Percentiles rank a stretch among this genome's conserved stretches.
These are phyloP conservation scores for Lomographa bimaculata DNA, from an alignment of 2,888 invertebrate genomes.

Conservation along the genomic window DNA sequence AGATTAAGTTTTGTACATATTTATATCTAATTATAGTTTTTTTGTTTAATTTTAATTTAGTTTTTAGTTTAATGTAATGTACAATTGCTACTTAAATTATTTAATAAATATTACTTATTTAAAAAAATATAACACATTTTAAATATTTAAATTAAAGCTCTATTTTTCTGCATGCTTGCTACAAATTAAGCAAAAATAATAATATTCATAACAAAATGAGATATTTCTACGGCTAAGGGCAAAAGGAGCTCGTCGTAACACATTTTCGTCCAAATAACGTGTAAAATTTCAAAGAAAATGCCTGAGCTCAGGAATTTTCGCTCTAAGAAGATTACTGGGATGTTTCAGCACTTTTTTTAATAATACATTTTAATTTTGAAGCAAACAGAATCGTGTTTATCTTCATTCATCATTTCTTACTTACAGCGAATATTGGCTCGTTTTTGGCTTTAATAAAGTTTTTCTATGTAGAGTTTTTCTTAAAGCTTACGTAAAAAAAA, in stretches of 20 bases:
- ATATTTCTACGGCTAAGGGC: conserved; percentile 8
- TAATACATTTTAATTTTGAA: conserved; percentile 23
- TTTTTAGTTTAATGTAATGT: too few relatives aligned
- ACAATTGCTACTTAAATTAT: too few relatives aligned
- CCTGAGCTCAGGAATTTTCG: conserved; percentile 19
- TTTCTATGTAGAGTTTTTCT: too few relatives aligned
- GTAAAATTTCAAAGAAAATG: conserved; percentile 25
- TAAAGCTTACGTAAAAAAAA: too few relatives aligned
- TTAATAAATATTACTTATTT: too few relatives aligned
- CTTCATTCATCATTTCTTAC: conserved; percentile 19
- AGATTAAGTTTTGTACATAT: too few relatives aligned
- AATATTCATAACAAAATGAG: conserved; percentile 18
- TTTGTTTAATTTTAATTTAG: too few relatives aligned
- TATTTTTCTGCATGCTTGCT: too few relatives aligned
- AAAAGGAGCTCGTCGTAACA: conserved; percentile 18
- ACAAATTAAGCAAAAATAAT: too few relatives aligned
- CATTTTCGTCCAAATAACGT: conserved; percentile 22
- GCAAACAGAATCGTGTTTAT: conserved; percentile 17
- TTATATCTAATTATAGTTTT: too few relatives aligned
- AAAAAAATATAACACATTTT: too few relatives aligned
- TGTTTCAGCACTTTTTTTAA: conserved; percentile 21
- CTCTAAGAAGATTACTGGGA: conserved; percentile 21
- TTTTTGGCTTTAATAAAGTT: conserved; percentile 7
- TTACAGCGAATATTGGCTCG: conserved; percentile 12
- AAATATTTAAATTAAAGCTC: too few relatives aligned